Conservation (phyloP, 2,888 invertebrate genomes). For the Tetanocera ferruginea region DNA sequence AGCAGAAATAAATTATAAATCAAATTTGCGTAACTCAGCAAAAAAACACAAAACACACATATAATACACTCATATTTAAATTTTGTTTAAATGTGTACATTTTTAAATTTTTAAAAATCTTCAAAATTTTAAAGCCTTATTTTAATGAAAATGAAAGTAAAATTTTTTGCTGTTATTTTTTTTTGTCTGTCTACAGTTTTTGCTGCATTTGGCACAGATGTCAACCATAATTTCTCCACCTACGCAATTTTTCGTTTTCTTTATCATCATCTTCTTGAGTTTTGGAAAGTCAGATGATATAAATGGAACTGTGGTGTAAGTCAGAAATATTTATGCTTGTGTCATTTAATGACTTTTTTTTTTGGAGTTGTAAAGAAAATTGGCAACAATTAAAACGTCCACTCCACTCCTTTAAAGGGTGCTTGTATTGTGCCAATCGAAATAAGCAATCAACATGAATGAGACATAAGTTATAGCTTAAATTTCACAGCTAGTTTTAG, state of each 20-base stretch:
- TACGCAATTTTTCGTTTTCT: not conserved
- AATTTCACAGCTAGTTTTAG: not conserved
- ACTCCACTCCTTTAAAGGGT: too few species aligned
- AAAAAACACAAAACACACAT: not conserved
- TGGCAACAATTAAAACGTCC: too few species aligned
- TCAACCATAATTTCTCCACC: constrained; percentile 9
- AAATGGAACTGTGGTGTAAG: not conserved
- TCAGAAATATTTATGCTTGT: not conserved
- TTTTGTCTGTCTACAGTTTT: not conserved
- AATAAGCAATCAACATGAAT: too few species aligned
- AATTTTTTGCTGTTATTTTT: not conserved
- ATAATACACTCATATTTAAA: too few species aligned
- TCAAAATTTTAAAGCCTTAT: not conserved
- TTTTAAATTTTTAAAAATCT: not conserved
- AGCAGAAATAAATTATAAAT: not conserved
- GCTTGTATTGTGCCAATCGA: too few species aligned
- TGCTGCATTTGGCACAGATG: not conserved
- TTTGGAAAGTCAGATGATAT: not conserved
- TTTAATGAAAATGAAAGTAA: constrained; percentile 1
- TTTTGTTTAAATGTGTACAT: too few species aligned
- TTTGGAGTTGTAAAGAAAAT: too few species aligned
- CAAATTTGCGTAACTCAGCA: not conserved
- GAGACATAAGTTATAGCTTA: not conserved
- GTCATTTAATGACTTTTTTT: not conserved
- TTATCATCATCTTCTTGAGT: not conserved